Base-by-base conservation (phyloP, 2,113 vertebrate species). In the Trogon surrucura region DNA sequence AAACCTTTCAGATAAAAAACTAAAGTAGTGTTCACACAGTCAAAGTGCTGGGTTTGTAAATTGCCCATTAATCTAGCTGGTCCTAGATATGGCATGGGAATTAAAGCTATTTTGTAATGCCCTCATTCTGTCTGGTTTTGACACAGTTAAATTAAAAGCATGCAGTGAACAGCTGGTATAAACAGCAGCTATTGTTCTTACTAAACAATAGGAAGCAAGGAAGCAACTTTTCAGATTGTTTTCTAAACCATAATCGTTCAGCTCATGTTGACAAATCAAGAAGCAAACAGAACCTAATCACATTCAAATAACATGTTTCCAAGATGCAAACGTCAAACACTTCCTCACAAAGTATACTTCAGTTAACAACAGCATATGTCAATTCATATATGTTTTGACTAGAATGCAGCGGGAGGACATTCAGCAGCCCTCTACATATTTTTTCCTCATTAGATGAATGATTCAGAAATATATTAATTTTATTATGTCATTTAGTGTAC, bases 221-320 rank as follows among this genome's bases (percentile, higher is more conserved):
- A 88, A 87, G 41, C 30, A 93, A 89, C 69, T 94, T 96, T 81
- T 92, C 58, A 88, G 80, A 88, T 94, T 95, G 79, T 85, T 97
- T 97, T 95, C 84, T 85, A 87, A 96, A 36, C 38, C 64, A 30
- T 72, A 90, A 91, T 89, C 91, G 44, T 89, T 95, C 38, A 90
- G 16, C 47, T 97, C 72, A 34, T 86, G 47, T 91, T 95, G 92
- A 96, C 67, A 97, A 97, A 96, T 95, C 94, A 97, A 96, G 66
- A 94, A 80, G 74, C 44, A 96, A 97, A 80, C 51, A 98, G 75
- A 96, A 70, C 47, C 58, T 80, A 87, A 96, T 89, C 48, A 88
- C 45, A 80, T 93, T 92, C 53, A 97, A 93, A 97, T 92, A 91
- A 81, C 65, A 92, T 19, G 5, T 89, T 75, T 92, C 48, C 15